A percentile compares a stretch with the other conserved stretches of the same genome.
These are phyloP conservation scores for Mylabris phalerata DNA, from an alignment of 1,140 invertebrate species.

Conservation along the genomic window DNA sequence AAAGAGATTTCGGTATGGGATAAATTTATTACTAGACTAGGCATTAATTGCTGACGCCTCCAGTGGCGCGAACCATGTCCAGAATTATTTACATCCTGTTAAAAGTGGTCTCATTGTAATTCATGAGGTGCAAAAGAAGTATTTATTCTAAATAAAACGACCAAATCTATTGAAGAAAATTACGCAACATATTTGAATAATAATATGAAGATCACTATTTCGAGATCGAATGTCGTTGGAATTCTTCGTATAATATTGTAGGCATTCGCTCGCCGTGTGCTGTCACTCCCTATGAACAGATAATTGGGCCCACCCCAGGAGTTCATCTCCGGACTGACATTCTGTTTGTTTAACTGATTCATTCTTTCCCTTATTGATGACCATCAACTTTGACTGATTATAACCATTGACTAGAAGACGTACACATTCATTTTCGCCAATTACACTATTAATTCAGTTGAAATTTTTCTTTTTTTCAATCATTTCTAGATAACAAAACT, in stretches of 20 bases:
- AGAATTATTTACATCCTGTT: not conserved
- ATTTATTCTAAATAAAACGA: too few relatives aligned
- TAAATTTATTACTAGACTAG: slow-evolving; percentile 14
- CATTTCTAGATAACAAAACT: slow-evolving; percentile 76
- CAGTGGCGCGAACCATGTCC: slow-evolving; percentile 1
- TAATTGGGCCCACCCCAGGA: slow-evolving; percentile 44
- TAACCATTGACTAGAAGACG: slow-evolving; percentile 12
- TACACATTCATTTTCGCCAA: slow-evolving; percentile 22
- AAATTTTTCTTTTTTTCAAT: not conserved
- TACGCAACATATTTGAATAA: too few relatives aligned
- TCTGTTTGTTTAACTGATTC: slow-evolving; percentile 38
- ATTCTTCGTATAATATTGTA: slow-evolving; percentile 29
- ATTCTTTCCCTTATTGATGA: slow-evolving; percentile 12
- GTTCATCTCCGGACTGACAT: slow-evolving; percentile 30
- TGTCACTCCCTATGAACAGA: slow-evolving; percentile 42
- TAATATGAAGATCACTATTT: too few relatives aligned
- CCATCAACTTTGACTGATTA: slow-evolving; percentile 14
- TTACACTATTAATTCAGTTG: not conserved
- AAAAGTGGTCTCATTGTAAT: too few relatives aligned
- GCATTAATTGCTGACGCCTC: slow-evolving; percentile 17
- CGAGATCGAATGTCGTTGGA: too few relatives aligned
- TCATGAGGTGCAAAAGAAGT: too few relatives aligned
- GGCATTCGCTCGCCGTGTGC: slow-evolving; percentile 36
- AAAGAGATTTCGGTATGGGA: slow-evolving; percentile 19
- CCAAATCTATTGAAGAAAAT: too few relatives aligned